Evolutionary conservation across 2,113 vertebrate species (phyloP).

Genomic region (Acrocephalus arundinaceus): DNA sequence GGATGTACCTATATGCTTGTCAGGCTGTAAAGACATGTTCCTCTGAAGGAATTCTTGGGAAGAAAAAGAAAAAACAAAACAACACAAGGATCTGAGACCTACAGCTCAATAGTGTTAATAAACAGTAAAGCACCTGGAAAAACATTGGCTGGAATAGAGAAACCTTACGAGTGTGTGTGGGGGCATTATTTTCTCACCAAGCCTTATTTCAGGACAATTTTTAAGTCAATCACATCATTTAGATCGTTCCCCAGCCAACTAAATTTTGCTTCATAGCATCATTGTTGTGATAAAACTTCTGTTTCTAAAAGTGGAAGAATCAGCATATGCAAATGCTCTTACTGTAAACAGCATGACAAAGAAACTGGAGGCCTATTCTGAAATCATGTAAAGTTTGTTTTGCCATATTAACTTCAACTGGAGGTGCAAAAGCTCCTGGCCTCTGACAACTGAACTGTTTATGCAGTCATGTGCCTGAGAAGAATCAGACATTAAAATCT

Average conservation of each 20-base stretch:
- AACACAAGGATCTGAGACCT: neutral
- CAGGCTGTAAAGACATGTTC: neutral
- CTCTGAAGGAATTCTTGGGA: neutral
- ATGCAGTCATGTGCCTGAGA: neutral
- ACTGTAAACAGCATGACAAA: neutral
- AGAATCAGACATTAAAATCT: conserved; percentile 36
- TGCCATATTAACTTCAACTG: neutral
- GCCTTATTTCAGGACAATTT: neutral
- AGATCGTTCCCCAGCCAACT: neutral
- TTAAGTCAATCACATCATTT: neutral
- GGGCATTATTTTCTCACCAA: neutral
- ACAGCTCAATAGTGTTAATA: neutral
- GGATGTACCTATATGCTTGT: neutral
- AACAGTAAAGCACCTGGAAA: conserved; percentile 25
- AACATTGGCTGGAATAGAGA: neutral
- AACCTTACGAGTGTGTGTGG: neutral
- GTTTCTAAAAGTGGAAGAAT: neutral
- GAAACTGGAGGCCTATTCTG: neutral
- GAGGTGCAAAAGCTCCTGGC: neutral
- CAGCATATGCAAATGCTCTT: neutral
- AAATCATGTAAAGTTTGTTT: neutral
- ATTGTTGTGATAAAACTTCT: neutral
- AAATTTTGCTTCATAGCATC: neutral
- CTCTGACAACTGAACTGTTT: neutral
- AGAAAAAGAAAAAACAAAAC: neutral